These are phyloP conservation scores for Nixonia krombeini DNA, from an alignment of 1,140 invertebrate species.

Conservation along the genomic window DNA sequence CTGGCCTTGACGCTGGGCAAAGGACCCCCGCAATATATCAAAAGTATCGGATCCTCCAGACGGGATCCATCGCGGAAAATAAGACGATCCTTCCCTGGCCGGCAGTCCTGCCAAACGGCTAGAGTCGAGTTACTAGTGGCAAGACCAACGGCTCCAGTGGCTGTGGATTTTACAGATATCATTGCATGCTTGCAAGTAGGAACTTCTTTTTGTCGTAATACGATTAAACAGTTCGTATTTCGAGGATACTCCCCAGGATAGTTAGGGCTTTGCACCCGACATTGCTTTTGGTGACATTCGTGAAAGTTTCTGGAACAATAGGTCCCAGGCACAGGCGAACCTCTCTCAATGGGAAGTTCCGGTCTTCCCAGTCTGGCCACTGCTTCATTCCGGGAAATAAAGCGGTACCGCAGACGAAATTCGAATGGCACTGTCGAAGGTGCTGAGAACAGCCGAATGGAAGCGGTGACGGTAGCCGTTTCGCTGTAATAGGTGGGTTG, in stretches of 20 bases:
- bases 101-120: conserved; percentile 86
- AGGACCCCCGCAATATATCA: conserved; percentile 90
- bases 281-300: conserved; percentile 87
- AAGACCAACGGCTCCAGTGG: conserved; percentile 36
- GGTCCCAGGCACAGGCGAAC: conserved; percentile 85
- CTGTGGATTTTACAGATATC: conserved; percentile 78
- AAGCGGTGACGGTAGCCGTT: conserved; percentile 85
- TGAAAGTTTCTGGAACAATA: conserved; percentile 91
- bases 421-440: conserved; percentile 78
- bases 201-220: conserved; percentile 84
- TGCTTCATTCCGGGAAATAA: conserved; percentile 81
- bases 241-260: conserved; percentile 92
- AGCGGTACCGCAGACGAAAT: conserved; percentile 84
- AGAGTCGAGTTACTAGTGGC: conserved; percentile 78
- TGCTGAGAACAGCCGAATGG: conserved; percentile 80
- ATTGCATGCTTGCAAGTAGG: conserved; percentile 91
- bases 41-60: conserved; percentile 84
- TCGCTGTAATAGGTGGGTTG: conserved; percentile 89
- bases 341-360: conserved; percentile 80
- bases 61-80: conserved; percentile 89
- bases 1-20: conserved; percentile 79
- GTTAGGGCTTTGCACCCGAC: conserved; percentile 89
- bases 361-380: conserved; percentile 83
- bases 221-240: conserved; percentile 88
- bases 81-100: conserved; percentile 83